Conservation (phyloP, 2,888 invertebrate species). For the Uloborus plumipes region DNA sequence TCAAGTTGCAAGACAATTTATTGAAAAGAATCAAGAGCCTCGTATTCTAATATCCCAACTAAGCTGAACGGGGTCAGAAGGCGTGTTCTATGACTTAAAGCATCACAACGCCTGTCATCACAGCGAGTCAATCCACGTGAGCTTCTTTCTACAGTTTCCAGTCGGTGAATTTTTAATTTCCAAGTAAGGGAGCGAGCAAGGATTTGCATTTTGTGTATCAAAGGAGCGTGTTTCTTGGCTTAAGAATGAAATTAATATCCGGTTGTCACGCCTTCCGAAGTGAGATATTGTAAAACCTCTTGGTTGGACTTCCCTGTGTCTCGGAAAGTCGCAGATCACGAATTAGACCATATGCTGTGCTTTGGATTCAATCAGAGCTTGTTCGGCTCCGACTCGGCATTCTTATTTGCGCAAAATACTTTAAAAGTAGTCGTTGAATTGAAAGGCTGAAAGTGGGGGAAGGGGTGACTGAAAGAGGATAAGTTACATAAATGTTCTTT, state of each 20-base stretch:
- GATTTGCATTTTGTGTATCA: conserved; percentile 52
- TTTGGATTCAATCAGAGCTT: conserved; percentile 28
- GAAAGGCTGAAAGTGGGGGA: neutral
- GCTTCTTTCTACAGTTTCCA: conserved; percentile 21
- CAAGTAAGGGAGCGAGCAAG: conserved; percentile 14
- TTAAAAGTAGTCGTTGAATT: neutral
- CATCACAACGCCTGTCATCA: conserved; percentile 15
- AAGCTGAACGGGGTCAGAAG: conserved; percentile 40
- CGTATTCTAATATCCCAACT: conserved; percentile 5
- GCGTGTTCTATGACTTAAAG: conserved; percentile 19
- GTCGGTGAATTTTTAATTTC: conserved; percentile 46
- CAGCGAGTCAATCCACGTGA: neutral
- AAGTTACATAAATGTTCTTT: conserved; percentile 6
- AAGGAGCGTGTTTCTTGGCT: conserved; percentile 35
- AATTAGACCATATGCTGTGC: conserved; percentile 10
- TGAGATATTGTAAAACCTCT: neutral
- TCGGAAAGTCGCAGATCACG: conserved; percentile 11
- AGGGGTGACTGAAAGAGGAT: neutral
- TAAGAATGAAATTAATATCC: conserved; percentile 54
- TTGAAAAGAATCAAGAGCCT: conserved; percentile 45
- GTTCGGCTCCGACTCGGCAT: conserved; percentile 3
- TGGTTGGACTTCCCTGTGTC: neutral
- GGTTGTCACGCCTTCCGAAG: conserved; percentile 44
- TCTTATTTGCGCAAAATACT: conserved; percentile 20
- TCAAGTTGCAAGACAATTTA: conserved; percentile 26